Evolutionary conservation across 1,140 invertebrate species (phyloP).

Genomic region (Glossosoma conforme): DNA sequence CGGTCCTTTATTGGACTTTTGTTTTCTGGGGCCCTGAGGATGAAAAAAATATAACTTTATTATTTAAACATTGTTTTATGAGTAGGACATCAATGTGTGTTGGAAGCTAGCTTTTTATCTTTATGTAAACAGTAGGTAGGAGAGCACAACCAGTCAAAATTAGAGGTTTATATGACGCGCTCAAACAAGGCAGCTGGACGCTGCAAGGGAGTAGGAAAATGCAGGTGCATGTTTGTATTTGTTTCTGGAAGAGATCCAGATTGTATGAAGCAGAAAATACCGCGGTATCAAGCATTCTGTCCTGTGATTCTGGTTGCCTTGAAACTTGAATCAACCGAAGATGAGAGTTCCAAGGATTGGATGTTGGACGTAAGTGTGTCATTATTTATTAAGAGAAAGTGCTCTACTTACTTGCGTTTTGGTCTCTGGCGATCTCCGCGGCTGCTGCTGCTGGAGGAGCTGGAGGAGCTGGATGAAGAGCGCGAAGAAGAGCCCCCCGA

Average conservation of each 20-base stretch:
- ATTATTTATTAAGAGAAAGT: too few species aligned
- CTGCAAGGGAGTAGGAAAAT: too few species aligned
- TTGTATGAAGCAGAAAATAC: too few species aligned
- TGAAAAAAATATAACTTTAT: conserved; percentile 19
- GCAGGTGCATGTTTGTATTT: too few species aligned
- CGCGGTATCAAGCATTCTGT: conserved; percentile 31
- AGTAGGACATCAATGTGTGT: too few species aligned
- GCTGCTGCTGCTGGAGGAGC: conserved; percentile 57
- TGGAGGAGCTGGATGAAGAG: conserved; percentile 52
- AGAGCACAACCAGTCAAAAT: conserved; percentile 10
- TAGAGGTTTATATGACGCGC: too few species aligned
- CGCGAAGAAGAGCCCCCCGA: conserved; percentile 61
- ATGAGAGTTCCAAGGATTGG: too few species aligned
- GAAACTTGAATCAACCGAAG: conserved; percentile 3
- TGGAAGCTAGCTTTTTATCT: too few species aligned
- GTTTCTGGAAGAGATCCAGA: too few species aligned
- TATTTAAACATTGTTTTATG: conserved; percentile 2
- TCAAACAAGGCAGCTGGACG: too few species aligned
- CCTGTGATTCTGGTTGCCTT: conserved; percentile 12
- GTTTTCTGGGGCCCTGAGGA: conserved; percentile 41
- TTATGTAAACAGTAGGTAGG: too few species aligned
- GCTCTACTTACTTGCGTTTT: conserved; percentile 54
- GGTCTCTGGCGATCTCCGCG: conserved; percentile 54
- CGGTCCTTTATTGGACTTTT: conserved; percentile 49
- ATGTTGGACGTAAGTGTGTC: too few species aligned